Evolutionary conservation across 1,140 invertebrate genomes (phyloP), one percentile per base, ranked within the genome.

Genomic region (Lasioglossum baleicum): DNA sequence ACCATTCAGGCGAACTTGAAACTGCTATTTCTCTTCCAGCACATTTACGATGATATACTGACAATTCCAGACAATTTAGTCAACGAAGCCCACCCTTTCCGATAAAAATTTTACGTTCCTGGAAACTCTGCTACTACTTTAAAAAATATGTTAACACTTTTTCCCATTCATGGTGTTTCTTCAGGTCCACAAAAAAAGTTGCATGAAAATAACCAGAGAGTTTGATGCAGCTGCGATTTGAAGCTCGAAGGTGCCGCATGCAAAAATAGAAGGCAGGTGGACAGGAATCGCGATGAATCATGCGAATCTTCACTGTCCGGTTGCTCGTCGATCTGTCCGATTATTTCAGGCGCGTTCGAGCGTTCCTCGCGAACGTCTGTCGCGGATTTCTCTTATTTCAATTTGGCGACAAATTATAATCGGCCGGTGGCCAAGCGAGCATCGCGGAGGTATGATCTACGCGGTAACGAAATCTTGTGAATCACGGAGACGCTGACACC

Each of bases 401-500:
- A 20, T 76, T 71, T 71, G 42, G 31, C 56, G 75, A 77, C 75
- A 71, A 77, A 77, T 77, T 77, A 42, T 71, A 60, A 77, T 63
- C 26, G 42, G 10, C 2, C 5, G 13, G 6, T 42, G 63, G 67
- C 67, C 75, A 77, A 71, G 0, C 44, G 35, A 11, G 6, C 20
- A 35, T 17, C 26, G 7, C 10, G 4, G 11, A 7, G 10, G 1
- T 5, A 11, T 42, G 75, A 71, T 70, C 6, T 71, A 77, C n/a
- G 75, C 48, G 42, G 42, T 63, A 61, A 20, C 42, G 42, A 77
- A 63, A 71, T 51, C 40, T 70, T n/a, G 42, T 70, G 58, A 76
- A 35, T 69, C 65, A 69, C 20, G 2, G 17, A 40, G 13, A 6
- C 7, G 8, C 22, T 20, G 17, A 75, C 40, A 56, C 17, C 44